Evolutionary conservation across 2,797 vertebrate species (phyloP).

Genomic region (Phataginus tetradactyla): DNA sequence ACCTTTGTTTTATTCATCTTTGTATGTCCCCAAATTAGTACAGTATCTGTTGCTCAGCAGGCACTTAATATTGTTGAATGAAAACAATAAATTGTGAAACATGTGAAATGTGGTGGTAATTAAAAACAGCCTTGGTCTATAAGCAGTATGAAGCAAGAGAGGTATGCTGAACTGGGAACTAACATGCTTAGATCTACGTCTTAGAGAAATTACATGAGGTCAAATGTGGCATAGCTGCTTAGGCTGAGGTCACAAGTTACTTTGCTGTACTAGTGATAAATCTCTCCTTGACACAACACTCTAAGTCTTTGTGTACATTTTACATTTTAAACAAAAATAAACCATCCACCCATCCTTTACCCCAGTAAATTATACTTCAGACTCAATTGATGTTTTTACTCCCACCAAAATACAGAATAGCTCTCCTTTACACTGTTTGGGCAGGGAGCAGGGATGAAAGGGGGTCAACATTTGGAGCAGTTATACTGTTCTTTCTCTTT

Average conservation of each 20-base stretch:
- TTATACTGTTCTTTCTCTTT: not conserved
- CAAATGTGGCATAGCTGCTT: not conserved
- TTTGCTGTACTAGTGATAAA: not conserved
- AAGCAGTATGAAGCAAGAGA: not conserved
- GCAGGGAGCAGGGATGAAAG: not conserved
- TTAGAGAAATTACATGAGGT: not conserved
- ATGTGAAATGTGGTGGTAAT: not conserved
- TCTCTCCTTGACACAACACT: not conserved
- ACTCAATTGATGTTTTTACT: not conserved
- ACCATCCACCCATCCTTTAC: not conserved
- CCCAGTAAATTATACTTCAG: not conserved
- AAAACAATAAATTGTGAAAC: not conserved
- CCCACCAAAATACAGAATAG: not conserved
- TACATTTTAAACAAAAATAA: not conserved
- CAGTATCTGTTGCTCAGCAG: not conserved
- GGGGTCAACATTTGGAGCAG: not conserved
- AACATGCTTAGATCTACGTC: not conserved
- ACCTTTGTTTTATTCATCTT: not conserved
- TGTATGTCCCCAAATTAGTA: not conserved
- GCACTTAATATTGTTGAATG: not conserved
- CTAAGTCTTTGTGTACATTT: not conserved
- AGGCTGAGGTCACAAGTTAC: not conserved
- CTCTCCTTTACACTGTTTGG: not conserved
- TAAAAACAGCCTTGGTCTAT: not conserved
- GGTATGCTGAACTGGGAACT: not conserved